Conservation (phyloP, 2,113 vertebrate species). For the Mionectes macconnelli region DNA sequence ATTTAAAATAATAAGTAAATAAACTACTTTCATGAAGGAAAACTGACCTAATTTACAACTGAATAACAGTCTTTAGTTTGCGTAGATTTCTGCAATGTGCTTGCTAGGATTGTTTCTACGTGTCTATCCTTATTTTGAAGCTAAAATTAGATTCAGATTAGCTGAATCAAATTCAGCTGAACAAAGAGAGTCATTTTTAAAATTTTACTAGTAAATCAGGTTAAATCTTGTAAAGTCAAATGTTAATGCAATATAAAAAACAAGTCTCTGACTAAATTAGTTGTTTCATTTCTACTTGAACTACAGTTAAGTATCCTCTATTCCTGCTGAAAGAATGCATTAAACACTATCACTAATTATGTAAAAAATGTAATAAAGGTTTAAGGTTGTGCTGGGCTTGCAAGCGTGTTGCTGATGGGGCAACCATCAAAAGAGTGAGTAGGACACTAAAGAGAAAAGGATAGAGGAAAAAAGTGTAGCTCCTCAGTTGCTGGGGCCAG, state of each 20-base stretch:
- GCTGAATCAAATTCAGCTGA: not conserved
- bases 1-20: not conserved
- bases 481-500: not conserved
- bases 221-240: not conserved
- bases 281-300: not conserved
- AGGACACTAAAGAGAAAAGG: not conserved
- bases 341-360: not conserved
- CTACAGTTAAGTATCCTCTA: not conserved
- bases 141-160: not conserved
- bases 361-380: not conserved
- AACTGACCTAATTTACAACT: not conserved
- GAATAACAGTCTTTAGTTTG: not conserved
- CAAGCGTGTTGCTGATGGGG: not conserved
- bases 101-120: not conserved
- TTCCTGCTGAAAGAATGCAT: not conserved
- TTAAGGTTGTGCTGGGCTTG: not conserved
- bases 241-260: not conserved
- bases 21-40: not conserved
- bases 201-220: not conserved
- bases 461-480: not conserved
- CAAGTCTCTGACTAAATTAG: not conserved
- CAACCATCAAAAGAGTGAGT: not conserved
- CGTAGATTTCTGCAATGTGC: not conserved
- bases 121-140: not conserved
- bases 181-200: not conserved